phyloP scores from a whole-genome alignment of 2,888 invertebrate genomes.

The Hydroisotoma schaefferi region DNA sequence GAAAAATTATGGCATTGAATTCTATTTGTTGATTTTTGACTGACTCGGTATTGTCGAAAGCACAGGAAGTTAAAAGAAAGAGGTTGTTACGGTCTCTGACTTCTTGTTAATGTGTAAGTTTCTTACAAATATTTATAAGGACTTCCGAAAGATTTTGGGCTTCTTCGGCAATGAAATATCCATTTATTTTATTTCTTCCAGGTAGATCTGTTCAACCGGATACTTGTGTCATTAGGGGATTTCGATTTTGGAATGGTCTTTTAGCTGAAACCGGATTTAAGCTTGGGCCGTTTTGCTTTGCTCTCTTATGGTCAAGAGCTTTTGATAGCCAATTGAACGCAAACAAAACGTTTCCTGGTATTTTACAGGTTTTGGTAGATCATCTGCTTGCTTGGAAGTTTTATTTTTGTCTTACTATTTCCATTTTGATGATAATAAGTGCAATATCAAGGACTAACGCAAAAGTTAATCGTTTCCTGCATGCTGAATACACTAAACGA shows the following conservation, averaged over 20 bases:
- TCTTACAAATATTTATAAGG: not conserved
- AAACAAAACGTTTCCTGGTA: not conserved
- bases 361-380: not conserved
- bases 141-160: conserved; percentile 6
- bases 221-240: not conserved
- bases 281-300: conserved; percentile 6
- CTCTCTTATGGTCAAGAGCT: conserved; percentile 4
- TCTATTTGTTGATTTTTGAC: not conserved
- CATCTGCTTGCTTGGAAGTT: not conserved
- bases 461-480: not conserved
- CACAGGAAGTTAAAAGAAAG: conserved; percentile 10
- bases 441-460: not conserved
- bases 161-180: conserved; percentile 11
- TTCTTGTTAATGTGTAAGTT: not conserved
- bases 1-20: no score
- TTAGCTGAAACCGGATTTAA: conserved; percentile 7
- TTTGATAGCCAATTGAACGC: not conserved
- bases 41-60: conserved; percentile 1
- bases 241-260: not conserved
- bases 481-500: not conserved
- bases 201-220: no score
- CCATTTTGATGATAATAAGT: not conserved
- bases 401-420: not conserved
- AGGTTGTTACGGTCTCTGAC: conserved; percentile 3
- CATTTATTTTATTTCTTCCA: conserved; percentile 9